Conservation (phyloP, 2,113 vertebrate genomes). For the Bubo bubo region DNA sequence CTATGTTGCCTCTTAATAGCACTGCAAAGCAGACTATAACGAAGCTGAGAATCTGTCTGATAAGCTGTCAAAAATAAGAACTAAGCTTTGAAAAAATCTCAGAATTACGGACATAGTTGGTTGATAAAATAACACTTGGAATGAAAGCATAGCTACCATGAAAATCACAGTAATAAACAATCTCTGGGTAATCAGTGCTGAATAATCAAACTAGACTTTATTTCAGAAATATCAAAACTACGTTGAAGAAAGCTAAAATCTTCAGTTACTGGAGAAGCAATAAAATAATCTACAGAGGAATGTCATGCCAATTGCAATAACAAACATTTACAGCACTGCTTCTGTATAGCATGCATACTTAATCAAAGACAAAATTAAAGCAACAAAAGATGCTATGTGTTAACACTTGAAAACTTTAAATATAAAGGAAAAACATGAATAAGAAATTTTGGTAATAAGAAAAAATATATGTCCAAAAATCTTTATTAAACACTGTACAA, state of each 20-base stretch:
- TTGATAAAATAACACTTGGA: background rate
- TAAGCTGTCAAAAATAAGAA: background rate
- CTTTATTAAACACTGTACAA: conserved; percentile 91
- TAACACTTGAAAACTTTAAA: conserved; percentile 74
- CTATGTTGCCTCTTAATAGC: background rate
- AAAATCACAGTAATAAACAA: background rate
- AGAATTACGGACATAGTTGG: background rate
- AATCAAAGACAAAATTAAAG: conserved; percentile 48
- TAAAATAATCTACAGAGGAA: conserved; percentile 68
- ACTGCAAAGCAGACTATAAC: background rate
- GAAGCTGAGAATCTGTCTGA: background rate
- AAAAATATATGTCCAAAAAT: conserved; percentile 88
- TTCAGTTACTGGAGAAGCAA: conserved; percentile 63
- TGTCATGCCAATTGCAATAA: conserved; percentile 49
- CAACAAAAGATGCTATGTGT: conserved; percentile 53
- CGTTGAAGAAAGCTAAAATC: conserved; percentile 49
- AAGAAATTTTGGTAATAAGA: conserved; percentile 82
- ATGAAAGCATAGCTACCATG: background rate
- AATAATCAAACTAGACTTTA: conserved; percentile 74
- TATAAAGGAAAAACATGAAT: conserved; percentile 75
- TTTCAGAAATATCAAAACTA: conserved; percentile 71
- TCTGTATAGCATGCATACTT: conserved; percentile 76
- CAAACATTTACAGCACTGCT: conserved; percentile 62
- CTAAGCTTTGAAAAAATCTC: background rate
- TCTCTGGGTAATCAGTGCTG: background rate